Base-by-base conservation (phyloP, 2,113 vertebrate species). In the Falcunculus frontatus region DNA sequence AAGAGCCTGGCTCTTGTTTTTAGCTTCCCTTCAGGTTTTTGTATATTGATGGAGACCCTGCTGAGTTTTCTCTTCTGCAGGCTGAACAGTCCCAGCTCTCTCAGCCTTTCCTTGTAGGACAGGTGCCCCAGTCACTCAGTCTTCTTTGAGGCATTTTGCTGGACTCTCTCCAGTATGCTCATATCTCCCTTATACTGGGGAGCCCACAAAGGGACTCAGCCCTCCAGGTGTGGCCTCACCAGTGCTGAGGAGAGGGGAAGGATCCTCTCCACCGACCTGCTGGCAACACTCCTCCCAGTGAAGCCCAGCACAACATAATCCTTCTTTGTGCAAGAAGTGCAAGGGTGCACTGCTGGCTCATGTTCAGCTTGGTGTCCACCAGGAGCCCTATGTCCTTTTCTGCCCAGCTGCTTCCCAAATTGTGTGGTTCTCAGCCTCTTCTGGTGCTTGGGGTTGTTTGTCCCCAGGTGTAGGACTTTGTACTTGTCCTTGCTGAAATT, bases 141-240 rank as follows among this genome's bases (percentile, higher is more conserved):
- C 1, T 49, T 8, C 16, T 33, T 33, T 22, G 16, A 18, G 23
- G 9, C 11, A 27, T 32, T 62, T 68, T 68, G 7, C 30, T 74
- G 25, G 9, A 25, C 13, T 10, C 4, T 55, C 16, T 15, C 41
- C 32, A 29, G 7, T 29, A 10, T 42, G 11, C 14, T 15, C 1
- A 0, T 42, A 23, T 21, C 10, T 60, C 18, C 15, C 18, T 42
- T 25, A 4, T 10, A 20, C 11, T 35, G 30, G 2, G 39, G 5
- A 74, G 21, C 25, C 33, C 63, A 46, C 27, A 56, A 10, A 4
- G 4, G 23, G 27, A 33, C 22, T 13, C 46, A 60, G 41, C 7
- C 17, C 6, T 33, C 12, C 41, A 67, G 13, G 17, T 46, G 33
- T 29, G 23, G 11, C 35, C 15, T 32, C 57, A 39, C 10, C 22